phyloP scores from a whole-genome alignment of 1,140 invertebrate species.

The Cryptotermes secundus region DNA sequence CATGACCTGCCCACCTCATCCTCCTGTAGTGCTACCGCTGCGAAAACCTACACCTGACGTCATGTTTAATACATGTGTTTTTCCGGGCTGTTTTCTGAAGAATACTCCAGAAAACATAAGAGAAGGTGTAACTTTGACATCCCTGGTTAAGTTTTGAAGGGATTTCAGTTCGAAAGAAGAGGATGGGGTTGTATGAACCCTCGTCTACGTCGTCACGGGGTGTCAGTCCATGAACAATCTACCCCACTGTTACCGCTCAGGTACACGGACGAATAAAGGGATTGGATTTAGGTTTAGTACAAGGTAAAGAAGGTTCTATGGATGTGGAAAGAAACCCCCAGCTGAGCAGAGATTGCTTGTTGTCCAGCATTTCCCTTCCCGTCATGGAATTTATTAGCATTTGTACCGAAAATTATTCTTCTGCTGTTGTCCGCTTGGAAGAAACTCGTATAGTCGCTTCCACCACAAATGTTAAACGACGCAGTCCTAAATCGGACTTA shows the following conservation, averaged over 20 bases:
- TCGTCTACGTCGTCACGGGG: background rate
- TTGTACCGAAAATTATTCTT: slow-evolving; percentile 2
- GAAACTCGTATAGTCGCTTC: background rate
- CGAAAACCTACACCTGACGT: no score
- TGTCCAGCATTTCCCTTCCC: background rate
- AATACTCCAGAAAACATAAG: no score
- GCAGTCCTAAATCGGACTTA: no score
- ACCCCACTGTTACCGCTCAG: background rate
- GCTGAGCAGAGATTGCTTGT: slow-evolving; percentile 10
- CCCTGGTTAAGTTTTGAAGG: background rate
- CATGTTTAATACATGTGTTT: no score
- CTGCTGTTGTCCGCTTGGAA: background rate
- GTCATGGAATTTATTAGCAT: slow-evolving; percentile 19
- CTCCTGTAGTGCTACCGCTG: no score
- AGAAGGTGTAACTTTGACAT: background rate
- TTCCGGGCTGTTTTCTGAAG: no score
- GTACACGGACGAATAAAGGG: background rate
- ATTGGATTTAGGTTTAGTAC: background rate
- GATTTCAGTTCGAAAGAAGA: background rate
- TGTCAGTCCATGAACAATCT: slow-evolving; percentile 4
- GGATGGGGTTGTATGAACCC: background rate
- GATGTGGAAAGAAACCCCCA: background rate
- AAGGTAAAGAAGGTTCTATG: background rate
- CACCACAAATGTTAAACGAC: background rate
- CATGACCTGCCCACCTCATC: no score